A percentile compares a stretch with the other conserved stretches of the same genome.
phyloP scores from a whole-genome alignment of 2,797 vertebrate species.

The Myripristis murdjan region DNA sequence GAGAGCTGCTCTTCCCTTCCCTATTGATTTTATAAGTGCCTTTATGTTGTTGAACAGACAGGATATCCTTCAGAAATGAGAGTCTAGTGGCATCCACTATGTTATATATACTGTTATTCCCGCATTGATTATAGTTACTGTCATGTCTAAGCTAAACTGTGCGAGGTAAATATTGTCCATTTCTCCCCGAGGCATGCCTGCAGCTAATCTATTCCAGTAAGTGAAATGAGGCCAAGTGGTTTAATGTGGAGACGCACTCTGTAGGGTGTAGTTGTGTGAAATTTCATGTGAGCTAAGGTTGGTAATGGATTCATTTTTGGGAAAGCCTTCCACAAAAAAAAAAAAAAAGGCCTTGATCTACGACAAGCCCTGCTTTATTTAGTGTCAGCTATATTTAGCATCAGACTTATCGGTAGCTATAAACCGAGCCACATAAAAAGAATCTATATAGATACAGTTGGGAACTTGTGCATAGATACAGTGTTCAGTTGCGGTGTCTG shows the following conservation, averaged over 20 bases:
- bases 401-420: background rate
- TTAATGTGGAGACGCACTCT: background rate
- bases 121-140: conserved; percentile 71
- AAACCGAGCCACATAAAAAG: background rate
- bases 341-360: too few species aligned
- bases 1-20: conserved; percentile 49
- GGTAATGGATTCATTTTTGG: background rate
- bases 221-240: conserved; percentile 7
- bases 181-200: conserved; percentile 8
- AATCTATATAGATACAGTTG: background rate
- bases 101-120: conserved; percentile 54
- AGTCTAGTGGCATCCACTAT: conserved; percentile 28
- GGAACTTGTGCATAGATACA: background rate
- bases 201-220: conserved; percentile 1
- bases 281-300: background rate
- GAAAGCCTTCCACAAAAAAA: too few species aligned
- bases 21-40: conserved; percentile 77
- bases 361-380: too few species aligned
- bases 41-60: conserved; percentile 59
- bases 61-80: conserved; percentile 61
- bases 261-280: background rate
- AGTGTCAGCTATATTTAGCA: too few species aligned
- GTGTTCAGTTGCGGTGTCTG: background rate
- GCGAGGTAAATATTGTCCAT: conserved; percentile 35
- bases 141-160: conserved; percentile 52